These are phyloP conservation scores for Tineola bisselliella DNA, from an alignment of 2,888 invertebrate genomes.

Conservation along the genomic window DNA sequence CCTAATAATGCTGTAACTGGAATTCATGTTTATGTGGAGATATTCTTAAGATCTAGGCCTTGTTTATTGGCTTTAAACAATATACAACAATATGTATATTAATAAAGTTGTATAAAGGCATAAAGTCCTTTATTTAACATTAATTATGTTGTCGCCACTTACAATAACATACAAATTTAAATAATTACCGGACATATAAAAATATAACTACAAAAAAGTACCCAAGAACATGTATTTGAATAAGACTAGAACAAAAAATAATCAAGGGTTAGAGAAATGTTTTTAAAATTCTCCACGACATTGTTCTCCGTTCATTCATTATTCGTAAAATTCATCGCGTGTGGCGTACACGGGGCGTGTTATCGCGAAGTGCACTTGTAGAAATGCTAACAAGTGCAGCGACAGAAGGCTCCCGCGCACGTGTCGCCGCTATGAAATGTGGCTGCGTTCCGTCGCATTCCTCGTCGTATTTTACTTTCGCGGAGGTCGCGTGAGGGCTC, in stretches of 20 bases:
- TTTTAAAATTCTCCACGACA: background rate
- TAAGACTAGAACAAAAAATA: background rate
- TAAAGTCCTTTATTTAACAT: background rate
- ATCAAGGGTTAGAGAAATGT: background rate
- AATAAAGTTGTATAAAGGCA: no score
- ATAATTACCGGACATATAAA: background rate
- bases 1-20: no score
- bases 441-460: conserved; percentile 15
- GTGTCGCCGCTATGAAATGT: conserved; percentile 14
- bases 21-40: no score
- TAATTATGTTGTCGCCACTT: background rate
- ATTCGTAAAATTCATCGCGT: conserved; percentile 16
- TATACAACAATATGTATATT: no score
- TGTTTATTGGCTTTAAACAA: no score
- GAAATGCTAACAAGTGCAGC: conserved; percentile 17
- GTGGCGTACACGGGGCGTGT: conserved; percentile 14
- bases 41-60: no score
- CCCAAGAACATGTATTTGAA: background rate
- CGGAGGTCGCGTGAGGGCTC: conserved; percentile 34
- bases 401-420: conserved; percentile 9
- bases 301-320: background rate
- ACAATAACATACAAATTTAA: background rate
- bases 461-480: conserved; percentile 11
- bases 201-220: background rate
- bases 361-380: conserved; percentile 16